These are phyloP conservation scores for Philereme vetulata DNA, from an alignment of 2,888 invertebrate genomes.

Conservation along the genomic window DNA sequence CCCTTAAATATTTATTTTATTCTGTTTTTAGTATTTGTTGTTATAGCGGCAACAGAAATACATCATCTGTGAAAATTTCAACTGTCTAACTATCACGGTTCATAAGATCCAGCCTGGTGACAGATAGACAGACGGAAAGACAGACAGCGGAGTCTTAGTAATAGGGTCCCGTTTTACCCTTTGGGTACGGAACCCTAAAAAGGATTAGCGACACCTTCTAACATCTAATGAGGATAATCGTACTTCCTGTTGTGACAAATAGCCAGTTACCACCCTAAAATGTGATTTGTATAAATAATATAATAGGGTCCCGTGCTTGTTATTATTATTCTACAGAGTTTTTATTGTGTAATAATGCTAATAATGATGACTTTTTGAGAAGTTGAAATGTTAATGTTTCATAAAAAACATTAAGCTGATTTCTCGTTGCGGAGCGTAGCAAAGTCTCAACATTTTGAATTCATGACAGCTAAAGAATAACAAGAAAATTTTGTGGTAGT, in stretches of 20 bases:
- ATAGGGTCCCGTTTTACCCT: too few species aligned
- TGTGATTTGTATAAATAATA: slow-evolving; percentile 50
- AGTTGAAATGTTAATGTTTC: slow-evolving; percentile 6
- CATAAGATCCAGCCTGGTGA: too few species aligned
- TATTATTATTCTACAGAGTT: slow-evolving; percentile 33
- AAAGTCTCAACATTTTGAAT: too few species aligned
- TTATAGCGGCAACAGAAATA: too few species aligned
- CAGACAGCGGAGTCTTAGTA: too few species aligned
- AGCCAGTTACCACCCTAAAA: slow-evolving; percentile 52
- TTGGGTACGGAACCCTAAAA: slow-evolving; percentile 40
- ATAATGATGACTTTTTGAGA: slow-evolving; percentile 32
- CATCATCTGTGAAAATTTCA: too few species aligned
- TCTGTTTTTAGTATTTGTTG: too few species aligned
- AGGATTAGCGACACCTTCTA: slow-evolving; percentile 67
- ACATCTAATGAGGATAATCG: slow-evolving; percentile 70
- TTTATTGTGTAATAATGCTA: slow-evolving; percentile 35
- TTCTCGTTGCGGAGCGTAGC: neutral
- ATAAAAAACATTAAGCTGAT: slow-evolving; percentile 10
- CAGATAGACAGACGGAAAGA: too few species aligned
- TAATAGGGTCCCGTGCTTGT: slow-evolving; percentile 44
- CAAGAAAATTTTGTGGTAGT: too few species aligned
- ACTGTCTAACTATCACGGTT: too few species aligned
- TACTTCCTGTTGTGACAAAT: slow-evolving; percentile 63
- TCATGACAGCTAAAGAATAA: too few species aligned
- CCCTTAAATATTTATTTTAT: too few species aligned